Conservation (phyloP, 1,140 invertebrate species). For the Antheraea pernyi region DNA sequence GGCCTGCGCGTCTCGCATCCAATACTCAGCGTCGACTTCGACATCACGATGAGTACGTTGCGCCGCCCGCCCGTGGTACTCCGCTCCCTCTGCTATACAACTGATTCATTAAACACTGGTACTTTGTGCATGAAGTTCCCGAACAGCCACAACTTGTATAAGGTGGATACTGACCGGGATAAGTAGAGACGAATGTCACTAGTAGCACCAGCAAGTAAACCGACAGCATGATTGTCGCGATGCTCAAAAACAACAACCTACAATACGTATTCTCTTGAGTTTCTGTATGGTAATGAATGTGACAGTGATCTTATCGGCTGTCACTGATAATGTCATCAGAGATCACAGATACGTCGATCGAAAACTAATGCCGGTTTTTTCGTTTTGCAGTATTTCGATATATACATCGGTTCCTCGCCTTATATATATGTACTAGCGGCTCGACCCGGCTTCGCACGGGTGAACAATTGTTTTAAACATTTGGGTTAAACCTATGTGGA, state of each 20-base stretch:
- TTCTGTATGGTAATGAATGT: not conserved
- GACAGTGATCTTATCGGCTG: not conserved
- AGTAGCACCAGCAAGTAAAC: not conserved
- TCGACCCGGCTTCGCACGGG: too few species aligned
- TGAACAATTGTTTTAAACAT: too few species aligned
- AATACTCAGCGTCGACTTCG: constrained; percentile 33
- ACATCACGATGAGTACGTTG: not conserved
- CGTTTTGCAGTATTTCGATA: too few species aligned
- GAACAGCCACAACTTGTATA: not conserved
- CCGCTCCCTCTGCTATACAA: not conserved
- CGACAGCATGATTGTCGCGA: not conserved
- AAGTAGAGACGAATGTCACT: not conserved
- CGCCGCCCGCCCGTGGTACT: constrained; percentile 1
- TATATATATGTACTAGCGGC: too few species aligned
- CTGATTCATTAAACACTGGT: not conserved
- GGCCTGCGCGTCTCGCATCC: constrained; percentile 39
- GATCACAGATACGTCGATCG: not conserved
- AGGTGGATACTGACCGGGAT: not conserved
- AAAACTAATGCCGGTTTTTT: not conserved
- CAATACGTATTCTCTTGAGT: not conserved
- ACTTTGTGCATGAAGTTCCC: too few species aligned
- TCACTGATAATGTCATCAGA: not conserved
- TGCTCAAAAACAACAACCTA: not conserved
- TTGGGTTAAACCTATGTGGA: too few species aligned
- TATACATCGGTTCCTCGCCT: too few species aligned